Base-by-base conservation (phyloP, 2,797 vertebrate species). In the Sternotherus odoratus region DNA sequence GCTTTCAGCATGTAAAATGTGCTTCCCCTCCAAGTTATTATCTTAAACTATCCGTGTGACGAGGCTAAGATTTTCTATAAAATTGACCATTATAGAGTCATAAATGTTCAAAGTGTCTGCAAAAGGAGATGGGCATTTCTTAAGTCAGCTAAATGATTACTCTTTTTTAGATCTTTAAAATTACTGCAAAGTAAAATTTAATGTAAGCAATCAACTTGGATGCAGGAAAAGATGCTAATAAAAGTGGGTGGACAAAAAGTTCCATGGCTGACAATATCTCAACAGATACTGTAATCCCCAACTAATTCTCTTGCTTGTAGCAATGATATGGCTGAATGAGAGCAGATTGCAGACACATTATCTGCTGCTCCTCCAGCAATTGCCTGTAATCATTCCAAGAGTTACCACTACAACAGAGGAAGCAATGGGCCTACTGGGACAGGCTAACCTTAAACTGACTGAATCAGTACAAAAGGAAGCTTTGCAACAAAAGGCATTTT, bases 271-370 rank as follows among this genome's bases (percentile, higher is more conserved):
- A 89, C 77, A 85, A 60, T 85, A 77, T 82, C 88, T 90, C 79
- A 53, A 60, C 1, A 69, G 95, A 86, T 53, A 48, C 5, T 16
- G 36, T 89, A 96, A 96, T 87, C 82, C 84, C 30, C 75, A 83
- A n/a, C 79, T 91, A 90, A 86, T 92, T 92, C 79, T 89, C 82
- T 90, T 85, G 88, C 91, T 89, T 92, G 92, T 95, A 94, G 90
- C 84, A 92, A 50, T 87, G 90, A 95, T 89, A 93, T 6, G 80
- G 81, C 91, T 94, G 95, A 96, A 88, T 77, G 82, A 92, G 88
- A 97, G 93, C 96, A 97, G 94, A 94, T 6, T 97, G 96, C 83
- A 85, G 89, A 82, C 57, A 82, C 43, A 79, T 95, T 74, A 75
- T 88, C 77, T 88, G 30, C 48, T 86, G 84, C 86, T 96, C 87